A percentile compares a stretch with the other conserved stretches of the same genome.
Evolutionary conservation across 1,140 invertebrate genomes (phyloP).

Genomic region (Drosophila hydei): DNA sequence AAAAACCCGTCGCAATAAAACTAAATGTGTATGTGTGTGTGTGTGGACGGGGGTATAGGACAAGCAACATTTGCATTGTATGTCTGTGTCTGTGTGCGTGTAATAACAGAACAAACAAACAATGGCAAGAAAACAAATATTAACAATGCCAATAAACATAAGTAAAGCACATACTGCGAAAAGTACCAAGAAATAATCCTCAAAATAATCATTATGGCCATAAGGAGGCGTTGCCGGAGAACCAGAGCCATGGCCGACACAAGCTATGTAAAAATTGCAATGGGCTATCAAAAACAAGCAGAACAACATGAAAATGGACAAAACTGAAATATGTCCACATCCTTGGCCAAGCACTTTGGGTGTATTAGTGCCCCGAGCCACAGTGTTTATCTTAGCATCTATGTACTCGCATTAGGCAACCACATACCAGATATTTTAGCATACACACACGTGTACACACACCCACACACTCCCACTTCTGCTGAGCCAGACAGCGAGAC

Average conservation of each 20-base stretch:
- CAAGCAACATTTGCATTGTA: constrained; percentile 12
- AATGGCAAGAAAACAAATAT: constrained; percentile 69
- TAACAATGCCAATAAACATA: constrained; percentile 77
- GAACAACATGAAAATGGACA: constrained; percentile 33
- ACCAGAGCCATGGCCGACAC: constrained; percentile 1
- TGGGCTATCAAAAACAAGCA: constrained; percentile 67
- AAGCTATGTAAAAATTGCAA: constrained; percentile 77
- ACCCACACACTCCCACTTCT: neutral
- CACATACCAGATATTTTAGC: constrained; percentile 48
- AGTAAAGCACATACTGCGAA: constrained; percentile 44
- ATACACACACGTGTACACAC: neutral
- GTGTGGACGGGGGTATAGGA: constrained; percentile 17
- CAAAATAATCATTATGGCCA: constrained; percentile 78
- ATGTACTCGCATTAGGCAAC: constrained; percentile 43
- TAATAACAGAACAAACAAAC: constrained; percentile 71
- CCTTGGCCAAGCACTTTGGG: constrained; percentile 35
- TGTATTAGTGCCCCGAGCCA: constrained; percentile 37
- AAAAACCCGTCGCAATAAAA: constrained; percentile 63
- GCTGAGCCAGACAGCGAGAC: neutral
- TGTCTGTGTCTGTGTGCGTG: constrained; percentile 41
- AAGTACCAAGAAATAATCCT: constrained; percentile 65
- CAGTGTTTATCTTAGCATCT: constrained; percentile 63
- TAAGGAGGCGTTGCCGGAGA: constrained; percentile 55
- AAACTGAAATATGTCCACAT: constrained; percentile 56
- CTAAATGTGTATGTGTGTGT: constrained; percentile 61